Conservation (phyloP, 2,113 vertebrate species). For the Eolophus roseicapilla region DNA sequence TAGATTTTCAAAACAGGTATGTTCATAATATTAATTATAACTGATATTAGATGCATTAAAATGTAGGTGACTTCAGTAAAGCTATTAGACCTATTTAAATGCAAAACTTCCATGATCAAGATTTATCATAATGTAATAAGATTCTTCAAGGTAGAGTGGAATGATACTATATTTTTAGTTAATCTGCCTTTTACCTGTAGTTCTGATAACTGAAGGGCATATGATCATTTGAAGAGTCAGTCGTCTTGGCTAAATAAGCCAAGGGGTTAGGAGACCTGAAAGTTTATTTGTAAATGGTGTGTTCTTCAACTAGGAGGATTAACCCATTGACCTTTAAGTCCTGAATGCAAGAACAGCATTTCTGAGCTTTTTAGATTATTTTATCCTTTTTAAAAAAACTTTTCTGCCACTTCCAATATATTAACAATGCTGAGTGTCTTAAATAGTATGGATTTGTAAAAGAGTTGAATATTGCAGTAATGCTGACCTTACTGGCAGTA, state of each 20-base stretch:
- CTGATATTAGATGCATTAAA: not conserved
- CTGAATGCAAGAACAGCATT: not conserved
- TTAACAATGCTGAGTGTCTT: not conserved
- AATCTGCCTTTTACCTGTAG: not conserved
- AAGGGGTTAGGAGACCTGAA: not conserved
- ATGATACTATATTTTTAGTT: not conserved
- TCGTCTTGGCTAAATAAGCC: not conserved
- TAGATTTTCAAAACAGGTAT: conserved; percentile 77
- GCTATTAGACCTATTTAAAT: not conserved
- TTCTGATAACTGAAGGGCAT: not conserved
- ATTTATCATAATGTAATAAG: not conserved
- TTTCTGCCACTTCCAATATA: not conserved
- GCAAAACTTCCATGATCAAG: not conserved
- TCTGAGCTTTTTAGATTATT: not conserved
- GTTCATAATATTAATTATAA: not conserved
- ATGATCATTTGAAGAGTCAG: fast-evolving
- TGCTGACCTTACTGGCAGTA: not conserved
- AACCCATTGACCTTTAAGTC: not conserved
- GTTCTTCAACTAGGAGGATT: not conserved
- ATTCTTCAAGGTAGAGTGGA: not conserved
- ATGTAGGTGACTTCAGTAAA: not conserved
- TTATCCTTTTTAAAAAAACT: not conserved
- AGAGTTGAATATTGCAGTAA: not conserved
- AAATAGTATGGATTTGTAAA: not conserved
- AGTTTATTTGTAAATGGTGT: not conserved